These are phyloP conservation scores for Neogale vison DNA, from an alignment of 2,113 vertebrate genomes.

Conservation along the genomic window DNA sequence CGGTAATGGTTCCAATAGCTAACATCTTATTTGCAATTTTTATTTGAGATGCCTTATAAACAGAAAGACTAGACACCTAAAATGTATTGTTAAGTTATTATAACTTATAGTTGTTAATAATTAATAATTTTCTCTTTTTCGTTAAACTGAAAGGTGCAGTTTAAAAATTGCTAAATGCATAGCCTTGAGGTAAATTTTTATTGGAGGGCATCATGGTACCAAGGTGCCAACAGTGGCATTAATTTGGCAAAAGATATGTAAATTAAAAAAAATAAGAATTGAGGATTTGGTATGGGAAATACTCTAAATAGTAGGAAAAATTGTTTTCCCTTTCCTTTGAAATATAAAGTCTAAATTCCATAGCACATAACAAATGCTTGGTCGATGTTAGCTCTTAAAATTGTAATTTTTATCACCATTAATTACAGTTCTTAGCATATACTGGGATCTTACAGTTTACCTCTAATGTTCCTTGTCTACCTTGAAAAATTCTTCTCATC, in stretches of 20 bases:
- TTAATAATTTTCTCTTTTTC: background rate
- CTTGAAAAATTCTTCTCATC: background rate
- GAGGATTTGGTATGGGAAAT: background rate
- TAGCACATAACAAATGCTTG: background rate
- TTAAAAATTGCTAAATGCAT: background rate
- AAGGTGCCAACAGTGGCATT: background rate
- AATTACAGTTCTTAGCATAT: background rate
- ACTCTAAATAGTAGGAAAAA: background rate
- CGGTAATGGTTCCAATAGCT: slow-evolving; percentile 67
- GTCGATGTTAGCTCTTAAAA: background rate
- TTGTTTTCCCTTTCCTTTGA: background rate
- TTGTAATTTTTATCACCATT: slow-evolving; percentile 15
- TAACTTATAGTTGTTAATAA: slow-evolving; percentile 3
- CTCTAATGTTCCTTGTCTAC: background rate
- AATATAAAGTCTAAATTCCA: background rate
- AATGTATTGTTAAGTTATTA: background rate
- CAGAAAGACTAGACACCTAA: background rate
- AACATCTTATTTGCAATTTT: slow-evolving; percentile 54
- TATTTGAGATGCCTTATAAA: slow-evolving; percentile 30
- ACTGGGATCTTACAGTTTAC: background rate
- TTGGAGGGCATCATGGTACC: background rate
- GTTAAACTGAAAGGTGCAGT: background rate
- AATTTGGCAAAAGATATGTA: slow-evolving; percentile 37
- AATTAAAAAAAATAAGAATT: slow-evolving; percentile 18
- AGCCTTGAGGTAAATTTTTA: slow-evolving; percentile 17